Evolutionary conservation across 2,113 vertebrate genomes (phyloP).

Genomic region (Petrocephalus zakoni): DNA sequence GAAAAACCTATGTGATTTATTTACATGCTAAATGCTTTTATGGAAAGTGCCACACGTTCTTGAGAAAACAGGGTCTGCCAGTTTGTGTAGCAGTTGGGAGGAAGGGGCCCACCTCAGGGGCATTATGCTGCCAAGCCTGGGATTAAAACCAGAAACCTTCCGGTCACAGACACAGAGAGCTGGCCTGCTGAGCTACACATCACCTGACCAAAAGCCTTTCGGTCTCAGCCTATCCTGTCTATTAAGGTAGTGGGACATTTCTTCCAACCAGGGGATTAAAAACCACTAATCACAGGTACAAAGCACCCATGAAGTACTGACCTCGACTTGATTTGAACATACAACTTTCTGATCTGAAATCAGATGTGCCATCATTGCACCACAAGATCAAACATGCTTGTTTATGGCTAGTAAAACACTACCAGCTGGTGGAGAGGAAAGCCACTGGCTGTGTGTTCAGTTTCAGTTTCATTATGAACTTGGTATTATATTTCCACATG

Average conservation of each 20-base stretch:
- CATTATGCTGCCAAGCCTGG: not conserved
- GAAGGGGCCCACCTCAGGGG: not conserved
- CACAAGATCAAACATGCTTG: not conserved
- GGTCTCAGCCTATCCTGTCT: not conserved
- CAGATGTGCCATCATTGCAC: not conserved
- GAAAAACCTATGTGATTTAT: not conserved
- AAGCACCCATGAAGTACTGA: not conserved
- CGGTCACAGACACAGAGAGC: not conserved
- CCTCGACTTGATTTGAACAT: not conserved
- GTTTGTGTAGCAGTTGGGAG: not conserved
- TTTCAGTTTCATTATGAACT: not conserved
- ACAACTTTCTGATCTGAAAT: not conserved
- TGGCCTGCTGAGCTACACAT: not conserved
- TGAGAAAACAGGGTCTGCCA: not conserved
- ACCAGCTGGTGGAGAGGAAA: not conserved
- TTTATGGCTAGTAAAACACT: not conserved
- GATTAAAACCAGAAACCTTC: not conserved
- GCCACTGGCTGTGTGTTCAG: not conserved
- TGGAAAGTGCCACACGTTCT: not conserved
- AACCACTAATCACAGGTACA: not conserved
- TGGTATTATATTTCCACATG: not conserved
- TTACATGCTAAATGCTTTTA: not conserved
- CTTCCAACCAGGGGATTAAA: not conserved
- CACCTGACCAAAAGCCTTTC: not conserved
- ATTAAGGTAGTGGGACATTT: not conserved